Evolutionary conservation across 1,140 invertebrate genomes (phyloP).

Genomic region (Pristionchus pacificus): DNA sequence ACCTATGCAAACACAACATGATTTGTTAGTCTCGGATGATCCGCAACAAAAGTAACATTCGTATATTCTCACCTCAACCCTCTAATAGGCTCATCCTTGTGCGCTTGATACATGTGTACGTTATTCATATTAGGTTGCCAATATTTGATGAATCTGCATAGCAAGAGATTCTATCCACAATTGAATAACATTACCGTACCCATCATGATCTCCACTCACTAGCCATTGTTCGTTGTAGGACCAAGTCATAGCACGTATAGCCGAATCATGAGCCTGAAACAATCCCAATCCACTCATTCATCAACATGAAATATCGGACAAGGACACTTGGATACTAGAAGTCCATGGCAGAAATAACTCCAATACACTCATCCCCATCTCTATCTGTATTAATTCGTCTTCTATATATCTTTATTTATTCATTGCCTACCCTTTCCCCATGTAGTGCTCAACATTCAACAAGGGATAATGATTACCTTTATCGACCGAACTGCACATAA

Average conservation of each 20-base stretch:
- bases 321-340: too few species aligned
- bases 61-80: conserved; percentile 78
- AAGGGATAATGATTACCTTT: not conserved
- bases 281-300: not conserved
- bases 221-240: conserved; percentile 99
- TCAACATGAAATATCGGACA: not conserved
- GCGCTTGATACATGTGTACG: conserved; percentile 99
- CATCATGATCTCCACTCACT: conserved; percentile 96
- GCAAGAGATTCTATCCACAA: not conserved
- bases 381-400: too few species aligned
- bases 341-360: too few species aligned
- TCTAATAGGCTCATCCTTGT: conserved; percentile 91
- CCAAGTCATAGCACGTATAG: conserved; percentile 97
- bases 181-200: conserved; percentile 64
- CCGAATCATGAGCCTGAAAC: conserved; percentile 86
- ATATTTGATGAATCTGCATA: conserved; percentile 76
- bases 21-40: not conserved
- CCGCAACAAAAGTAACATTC: not conserved
- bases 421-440: not conserved
- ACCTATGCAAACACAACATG: conserved; percentile 3
- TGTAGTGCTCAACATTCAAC: not conserved
- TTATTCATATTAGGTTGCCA: conserved; percentile 99
- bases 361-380: too few species aligned
- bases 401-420: too few species aligned
- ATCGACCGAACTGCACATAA: not conserved